These are phyloP conservation scores for Tragelaphus buxtoni DNA, from an alignment of 2,113 vertebrate species.

Conservation along the genomic window DNA sequence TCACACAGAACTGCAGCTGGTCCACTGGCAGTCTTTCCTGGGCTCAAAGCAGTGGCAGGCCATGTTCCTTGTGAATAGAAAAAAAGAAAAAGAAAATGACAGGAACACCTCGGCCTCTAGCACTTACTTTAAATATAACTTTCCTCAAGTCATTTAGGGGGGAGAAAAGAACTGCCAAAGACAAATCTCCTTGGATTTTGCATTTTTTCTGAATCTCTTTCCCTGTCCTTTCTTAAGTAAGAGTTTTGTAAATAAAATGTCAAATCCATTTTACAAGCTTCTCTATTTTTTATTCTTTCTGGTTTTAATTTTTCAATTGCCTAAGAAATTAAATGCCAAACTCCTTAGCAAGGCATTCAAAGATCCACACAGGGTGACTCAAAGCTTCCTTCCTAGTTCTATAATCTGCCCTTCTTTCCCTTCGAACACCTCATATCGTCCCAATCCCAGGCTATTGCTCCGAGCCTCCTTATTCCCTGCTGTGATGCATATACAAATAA, in stretches of 20 bases:
- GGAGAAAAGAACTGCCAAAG: background rate
- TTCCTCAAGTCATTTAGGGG: background rate
- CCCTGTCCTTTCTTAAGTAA: background rate
- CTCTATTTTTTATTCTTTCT: background rate
- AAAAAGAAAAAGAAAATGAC: background rate
- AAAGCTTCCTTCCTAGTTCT: background rate
- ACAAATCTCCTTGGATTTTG: background rate
- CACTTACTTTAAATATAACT: background rate
- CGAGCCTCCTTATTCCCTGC: background rate
- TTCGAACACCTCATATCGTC: background rate
- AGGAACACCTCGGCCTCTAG: background rate
- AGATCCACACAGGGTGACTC: background rate
- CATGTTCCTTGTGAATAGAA: background rate
- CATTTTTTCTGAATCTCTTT: constrained; percentile 3
- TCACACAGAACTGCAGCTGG: no score
- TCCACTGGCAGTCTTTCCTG: background rate
- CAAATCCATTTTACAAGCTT: background rate
- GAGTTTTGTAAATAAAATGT: background rate
- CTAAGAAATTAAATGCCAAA: background rate
- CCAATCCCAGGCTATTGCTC: background rate
- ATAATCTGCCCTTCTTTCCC: background rate
- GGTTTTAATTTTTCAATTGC: background rate
- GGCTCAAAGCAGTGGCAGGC: background rate
- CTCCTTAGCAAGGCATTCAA: background rate
- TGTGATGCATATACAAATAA: background rate